Conservation (phyloP, 2,113 vertebrate genomes). For the Cyanistes caeruleus region DNA sequence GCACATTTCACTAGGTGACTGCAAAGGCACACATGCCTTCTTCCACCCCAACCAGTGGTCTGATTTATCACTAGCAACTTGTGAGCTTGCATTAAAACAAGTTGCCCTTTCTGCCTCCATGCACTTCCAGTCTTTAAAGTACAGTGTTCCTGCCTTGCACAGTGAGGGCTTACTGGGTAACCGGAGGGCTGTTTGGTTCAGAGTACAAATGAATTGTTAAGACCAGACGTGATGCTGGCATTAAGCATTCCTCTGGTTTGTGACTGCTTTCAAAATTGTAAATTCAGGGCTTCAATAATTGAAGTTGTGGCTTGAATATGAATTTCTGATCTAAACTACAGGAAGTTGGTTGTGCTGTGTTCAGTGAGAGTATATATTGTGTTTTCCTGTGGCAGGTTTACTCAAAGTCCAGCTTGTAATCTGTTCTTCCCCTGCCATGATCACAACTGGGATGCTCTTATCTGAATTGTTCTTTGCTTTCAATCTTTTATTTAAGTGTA, state of each 20-base stretch:
- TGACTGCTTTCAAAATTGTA: not conserved
- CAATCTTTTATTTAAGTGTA: slow-evolving; percentile 11
- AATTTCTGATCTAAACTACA: not conserved
- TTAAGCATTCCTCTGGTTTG: not conserved
- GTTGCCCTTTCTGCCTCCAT: not conserved
- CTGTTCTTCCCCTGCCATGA: not conserved
- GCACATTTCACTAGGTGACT: not conserved
- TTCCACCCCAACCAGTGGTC: not conserved
- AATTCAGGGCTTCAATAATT: not conserved
- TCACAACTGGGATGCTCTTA: not conserved
- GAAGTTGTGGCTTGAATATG: not conserved
- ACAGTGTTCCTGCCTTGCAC: not conserved
- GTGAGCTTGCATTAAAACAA: not conserved
- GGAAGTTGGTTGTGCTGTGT: not conserved
- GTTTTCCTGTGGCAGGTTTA: not conserved
- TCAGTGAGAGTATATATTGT: not conserved
- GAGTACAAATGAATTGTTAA: not conserved
- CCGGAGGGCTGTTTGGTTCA: not conserved
- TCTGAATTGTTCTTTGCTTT: slow-evolving; percentile 5
- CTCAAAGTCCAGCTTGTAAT: not conserved
- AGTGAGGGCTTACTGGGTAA: not conserved
- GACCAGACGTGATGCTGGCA: not conserved
- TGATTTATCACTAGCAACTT: not conserved
- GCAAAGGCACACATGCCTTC: not conserved
- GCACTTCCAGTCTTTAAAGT: not conserved